phyloP scores from a whole-genome alignment of 2,113 vertebrate species.

The Plecotus auritus region DNA sequence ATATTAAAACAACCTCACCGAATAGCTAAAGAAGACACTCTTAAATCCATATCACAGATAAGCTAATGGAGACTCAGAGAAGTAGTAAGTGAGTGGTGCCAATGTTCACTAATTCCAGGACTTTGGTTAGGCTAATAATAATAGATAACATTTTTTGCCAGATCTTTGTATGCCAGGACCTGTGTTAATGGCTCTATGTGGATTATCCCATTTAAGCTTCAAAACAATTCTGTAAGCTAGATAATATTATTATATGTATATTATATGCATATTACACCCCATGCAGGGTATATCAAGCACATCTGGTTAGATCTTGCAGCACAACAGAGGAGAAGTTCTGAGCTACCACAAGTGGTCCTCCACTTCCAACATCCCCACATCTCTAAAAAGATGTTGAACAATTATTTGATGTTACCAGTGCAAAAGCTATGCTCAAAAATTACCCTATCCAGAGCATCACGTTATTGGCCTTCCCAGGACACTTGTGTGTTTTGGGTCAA shows the following conservation, averaged over 20 bases:
- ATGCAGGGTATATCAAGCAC: neutral
- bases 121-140: neutral
- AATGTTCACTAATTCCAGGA: neutral
- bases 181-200: neutral
- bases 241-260: neutral
- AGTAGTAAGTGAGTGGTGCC: neutral
- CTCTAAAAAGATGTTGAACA: neutral
- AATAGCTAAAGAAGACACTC: neutral
- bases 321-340: neutral
- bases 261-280: neutral
- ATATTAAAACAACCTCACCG: neutral
- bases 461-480: neutral
- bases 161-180: neutral
- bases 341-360: neutral
- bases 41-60: neutral
- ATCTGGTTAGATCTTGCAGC: neutral
- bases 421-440: neutral
- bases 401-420: neutral
- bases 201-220: neutral
- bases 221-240: neutral
- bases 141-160: neutral
- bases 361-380: neutral
- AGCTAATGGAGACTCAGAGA: neutral
- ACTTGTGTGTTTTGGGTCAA: neutral
- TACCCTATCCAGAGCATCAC: neutral